Percentiles rank a stretch among this genome's conserved stretches.
phyloP scores from a whole-genome alignment of 2,888 invertebrate genomes.

The Oxystoma pomonae region DNA sequence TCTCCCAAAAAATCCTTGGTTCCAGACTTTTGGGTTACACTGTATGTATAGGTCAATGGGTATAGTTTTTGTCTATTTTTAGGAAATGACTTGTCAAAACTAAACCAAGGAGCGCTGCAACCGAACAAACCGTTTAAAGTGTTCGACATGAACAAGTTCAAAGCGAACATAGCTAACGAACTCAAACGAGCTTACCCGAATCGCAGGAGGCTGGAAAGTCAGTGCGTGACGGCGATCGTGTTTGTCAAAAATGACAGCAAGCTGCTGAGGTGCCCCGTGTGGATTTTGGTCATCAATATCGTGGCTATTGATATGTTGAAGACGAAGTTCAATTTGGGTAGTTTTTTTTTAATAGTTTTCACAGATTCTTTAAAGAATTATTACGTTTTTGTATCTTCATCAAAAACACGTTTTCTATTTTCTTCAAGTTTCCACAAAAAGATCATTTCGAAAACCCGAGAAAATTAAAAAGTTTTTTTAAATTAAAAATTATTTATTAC shows the following conservation, averaged over 20 bases:
- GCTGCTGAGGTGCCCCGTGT: slow-evolving; percentile 19
- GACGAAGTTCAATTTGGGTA: slow-evolving; percentile 21
- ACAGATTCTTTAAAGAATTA: neutral
- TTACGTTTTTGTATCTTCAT: neutral
- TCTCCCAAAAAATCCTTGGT: too few species aligned
- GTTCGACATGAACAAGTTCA: slow-evolving; percentile 24
- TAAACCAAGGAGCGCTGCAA: slow-evolving; percentile 19
- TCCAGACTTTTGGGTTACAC: too few species aligned
- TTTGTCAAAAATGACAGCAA: slow-evolving; percentile 23
- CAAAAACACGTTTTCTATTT: too few species aligned
- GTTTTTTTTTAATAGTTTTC: too few species aligned
- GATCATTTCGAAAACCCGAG: too few species aligned
- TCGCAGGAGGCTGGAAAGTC: slow-evolving; percentile 20
- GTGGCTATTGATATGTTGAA: slow-evolving; percentile 25
- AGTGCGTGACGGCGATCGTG: slow-evolving; percentile 21
- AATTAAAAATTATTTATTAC: too few species aligned
- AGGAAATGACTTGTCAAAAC: slow-evolving; percentile 16
- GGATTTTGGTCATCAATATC: slow-evolving; percentile 23
- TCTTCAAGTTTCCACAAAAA: too few species aligned
- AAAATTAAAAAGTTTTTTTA: too few species aligned
- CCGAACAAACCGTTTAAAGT: slow-evolving; percentile 20
- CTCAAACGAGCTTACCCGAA: slow-evolving; percentile 23
- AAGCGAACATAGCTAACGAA: slow-evolving; percentile 21
- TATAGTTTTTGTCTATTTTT: too few species aligned
- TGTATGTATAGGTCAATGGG: too few species aligned